Percentiles rank a stretch among this genome's conserved stretches.
phyloP scores from a whole-genome alignment of 2,888 invertebrate genomes.

The Erebia ligea region DNA sequence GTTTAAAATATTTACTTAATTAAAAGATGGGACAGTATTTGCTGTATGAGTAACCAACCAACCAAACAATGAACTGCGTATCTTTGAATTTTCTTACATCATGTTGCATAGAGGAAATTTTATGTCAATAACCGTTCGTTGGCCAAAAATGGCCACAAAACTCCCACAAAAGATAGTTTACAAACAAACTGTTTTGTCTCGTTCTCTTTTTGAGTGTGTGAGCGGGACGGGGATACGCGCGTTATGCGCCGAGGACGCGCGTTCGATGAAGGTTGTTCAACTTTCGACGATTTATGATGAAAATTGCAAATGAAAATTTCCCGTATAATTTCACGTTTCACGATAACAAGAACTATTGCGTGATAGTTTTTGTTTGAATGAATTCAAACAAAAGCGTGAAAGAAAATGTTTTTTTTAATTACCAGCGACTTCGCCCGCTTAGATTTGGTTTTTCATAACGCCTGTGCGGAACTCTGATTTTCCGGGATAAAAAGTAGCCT shows the following conservation, averaged over 20 bases:
- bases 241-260: constrained; percentile 45
- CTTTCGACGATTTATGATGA: constrained; percentile 59
- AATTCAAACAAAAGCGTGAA: not conserved
- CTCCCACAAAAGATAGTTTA: constrained; percentile 65
- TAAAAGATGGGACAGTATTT: no score
- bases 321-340: constrained; percentile 18
- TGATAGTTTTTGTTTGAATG: constrained; percentile 6
- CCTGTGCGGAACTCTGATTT: no score
- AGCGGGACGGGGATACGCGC: constrained; percentile 50
- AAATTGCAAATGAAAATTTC: constrained; percentile 51
- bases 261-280: constrained; percentile 68
- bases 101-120: constrained; percentile 28
- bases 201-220: constrained; percentile 48
- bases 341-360: constrained; percentile 13
- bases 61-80: not conserved
- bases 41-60: no score
- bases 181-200: constrained; percentile 69
- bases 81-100: not conserved
- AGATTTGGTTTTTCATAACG: no score
- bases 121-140: constrained; percentile 38
- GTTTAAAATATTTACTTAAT: no score
- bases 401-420: not conserved
- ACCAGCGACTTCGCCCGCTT: no score
- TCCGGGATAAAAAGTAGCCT: no score
- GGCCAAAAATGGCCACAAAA: constrained; percentile 45